Percentiles rank a stretch among this genome's conserved stretches.
Evolutionary conservation across 2,113 vertebrate species (phyloP).

Genomic region (Asarcornis scutulata): DNA sequence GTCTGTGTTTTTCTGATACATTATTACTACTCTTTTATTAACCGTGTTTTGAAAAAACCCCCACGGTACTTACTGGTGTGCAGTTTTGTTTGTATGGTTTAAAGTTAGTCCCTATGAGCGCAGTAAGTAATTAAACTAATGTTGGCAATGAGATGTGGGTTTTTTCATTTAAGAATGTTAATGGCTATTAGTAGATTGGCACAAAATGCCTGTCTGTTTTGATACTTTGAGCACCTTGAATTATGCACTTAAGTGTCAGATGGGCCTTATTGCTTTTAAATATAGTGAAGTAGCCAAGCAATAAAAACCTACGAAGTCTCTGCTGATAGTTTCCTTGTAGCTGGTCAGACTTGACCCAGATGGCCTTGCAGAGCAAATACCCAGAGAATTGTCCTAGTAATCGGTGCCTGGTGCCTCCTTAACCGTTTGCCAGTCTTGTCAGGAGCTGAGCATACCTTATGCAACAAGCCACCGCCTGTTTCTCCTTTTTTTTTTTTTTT

Average conservation of each 20-base stretch:
- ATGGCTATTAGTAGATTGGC: conserved; percentile 12
- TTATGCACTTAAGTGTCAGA: neutral
- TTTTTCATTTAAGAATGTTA: conserved; percentile 24
- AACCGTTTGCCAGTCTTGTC: neutral
- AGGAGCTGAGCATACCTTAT: neutral
- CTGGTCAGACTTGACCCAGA: neutral
- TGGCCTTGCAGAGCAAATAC: neutral
- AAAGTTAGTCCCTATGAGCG: conserved; percentile 30
- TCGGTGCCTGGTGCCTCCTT: neutral
- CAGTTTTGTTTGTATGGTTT: conserved; percentile 2
- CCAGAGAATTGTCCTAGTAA: neutral
- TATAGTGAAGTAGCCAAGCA: neutral
- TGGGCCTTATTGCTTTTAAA: neutral
- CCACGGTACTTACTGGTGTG: neutral
- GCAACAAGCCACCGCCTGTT: neutral
- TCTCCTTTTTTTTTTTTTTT: neutral
- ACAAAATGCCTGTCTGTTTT: neutral
- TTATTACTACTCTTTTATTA: conserved; percentile 59
- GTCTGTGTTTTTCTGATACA: conserved; percentile 54
- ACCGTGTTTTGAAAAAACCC: neutral
- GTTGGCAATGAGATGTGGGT: neutral
- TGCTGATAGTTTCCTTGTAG: neutral
- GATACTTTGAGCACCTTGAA: neutral
- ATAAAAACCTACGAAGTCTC: neutral
- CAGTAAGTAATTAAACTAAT: conserved; percentile 50